Evolutionary conservation across 1,140 invertebrate genomes (phyloP), one percentile per base, ranked within the genome.

Genomic region (Oncopodura yosiiana): DNA sequence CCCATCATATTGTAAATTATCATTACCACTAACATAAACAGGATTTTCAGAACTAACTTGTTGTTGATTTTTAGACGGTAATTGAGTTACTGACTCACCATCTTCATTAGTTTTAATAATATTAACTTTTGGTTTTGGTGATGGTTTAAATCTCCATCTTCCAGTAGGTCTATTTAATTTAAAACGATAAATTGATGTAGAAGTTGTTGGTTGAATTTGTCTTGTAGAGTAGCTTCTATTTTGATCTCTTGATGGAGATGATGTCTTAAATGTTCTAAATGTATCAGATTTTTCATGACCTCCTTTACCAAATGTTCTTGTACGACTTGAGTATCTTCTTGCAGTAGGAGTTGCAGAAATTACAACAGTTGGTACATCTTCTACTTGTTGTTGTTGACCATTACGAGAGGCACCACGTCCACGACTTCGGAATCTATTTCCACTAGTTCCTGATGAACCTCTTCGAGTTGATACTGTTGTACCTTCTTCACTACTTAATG

Each of bases 131-230:
- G 87, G 87, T 66, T 88, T 90, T 0, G 86, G 82, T 2, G 86
- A 84, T 0, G 86, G 86, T 68, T 87, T 89, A 67, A 88, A 90
- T 49, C 88, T 83, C 85, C 86, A 90, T 56, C 86, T 78, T 32
- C 84, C 84, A 38, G 84, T 82, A 0, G 83, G 76, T 44, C 84
- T 73, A 49, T 84, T 81, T 14, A 86, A 69, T 67, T 86, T 88
- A 60, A 84, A 81, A 69, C 86, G 85, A 66, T 79, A 81, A 26
- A 80, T 69, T 61, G 75, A 79, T 23, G 78, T 77, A 2, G 77
- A 75, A 32, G 70, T 64, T 38, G 32, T 58, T 51, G 46, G 54
- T 44, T 36, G 30, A 45, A 63, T 51, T 48, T 59, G 45, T 18
- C 2, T 30, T 56, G 21, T 32, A 34, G n/a, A n/a, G n/a, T n/a